Evolutionary conservation across 92 coral and sea anemone species (phyloP).

Genomic region (Epizoanthus ramosus): DNA sequence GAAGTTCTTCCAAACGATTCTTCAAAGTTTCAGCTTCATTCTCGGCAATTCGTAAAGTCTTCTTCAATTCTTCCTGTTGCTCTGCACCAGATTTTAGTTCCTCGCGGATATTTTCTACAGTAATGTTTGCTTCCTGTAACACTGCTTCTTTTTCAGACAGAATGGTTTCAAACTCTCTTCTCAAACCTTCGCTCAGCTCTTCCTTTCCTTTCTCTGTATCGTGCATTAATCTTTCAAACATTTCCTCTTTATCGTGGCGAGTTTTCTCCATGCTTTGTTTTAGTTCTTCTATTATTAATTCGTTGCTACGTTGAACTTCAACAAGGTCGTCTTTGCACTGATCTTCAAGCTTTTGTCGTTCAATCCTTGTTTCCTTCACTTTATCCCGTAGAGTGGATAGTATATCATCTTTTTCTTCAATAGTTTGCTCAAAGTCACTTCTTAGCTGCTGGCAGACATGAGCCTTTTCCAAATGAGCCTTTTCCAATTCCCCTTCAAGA

Average conservation of each 20-base stretch:
- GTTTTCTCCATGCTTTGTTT: conserved; percentile 62
- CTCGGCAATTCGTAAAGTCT: conserved; percentile 33
- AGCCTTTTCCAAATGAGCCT: conserved; percentile 61
- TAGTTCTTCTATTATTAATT: conserved; percentile 48
- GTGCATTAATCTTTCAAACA: conserved; percentile 70
- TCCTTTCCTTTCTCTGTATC: conserved; percentile 71
- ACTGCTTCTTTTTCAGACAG: conserved; percentile 52
- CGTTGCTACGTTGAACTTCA: conserved; percentile 29
- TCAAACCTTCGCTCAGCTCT: conserved; percentile 54
- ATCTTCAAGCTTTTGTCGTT: conserved; percentile 54
- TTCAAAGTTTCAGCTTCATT: conserved; percentile 39
- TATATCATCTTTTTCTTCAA: conserved; percentile 61
- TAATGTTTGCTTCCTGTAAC: conserved; percentile 36
- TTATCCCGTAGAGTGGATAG: conserved; percentile 53
- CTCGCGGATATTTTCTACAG: conserved; percentile 28
- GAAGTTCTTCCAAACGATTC: conserved; percentile 36
- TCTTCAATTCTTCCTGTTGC: conserved; percentile 32
- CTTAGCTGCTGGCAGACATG: conserved; percentile 60
- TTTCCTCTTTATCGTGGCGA: conserved; percentile 72
- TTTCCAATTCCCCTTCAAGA: conserved; percentile 58
- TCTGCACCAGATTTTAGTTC: conserved; percentile 18
- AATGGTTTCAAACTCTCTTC: conserved; percentile 55
- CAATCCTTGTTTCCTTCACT: conserved; percentile 49
- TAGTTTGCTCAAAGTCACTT: conserved; percentile 60
- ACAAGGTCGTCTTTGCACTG: conserved; percentile 25